Base-by-base conservation (phyloP, 2,888 invertebrate genomes). In the Pterobdella sp. region DNA sequence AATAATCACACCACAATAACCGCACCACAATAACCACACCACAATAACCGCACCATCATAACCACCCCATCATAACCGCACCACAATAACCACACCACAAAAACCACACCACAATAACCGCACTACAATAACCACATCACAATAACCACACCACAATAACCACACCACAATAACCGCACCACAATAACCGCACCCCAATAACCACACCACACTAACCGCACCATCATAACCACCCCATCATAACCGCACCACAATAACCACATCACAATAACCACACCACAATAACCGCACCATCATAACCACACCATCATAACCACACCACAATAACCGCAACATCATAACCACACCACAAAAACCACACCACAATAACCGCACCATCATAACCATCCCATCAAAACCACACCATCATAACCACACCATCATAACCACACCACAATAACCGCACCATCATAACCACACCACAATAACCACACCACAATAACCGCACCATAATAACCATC, bases 351-450 rank as follows among this genome's bases (percentile, higher is more conserved):
- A 22, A 56, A 4, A 56, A 22, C 4, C 60, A 56, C 60, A 22
- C 18, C 60, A 56, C 60, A 56, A 56, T 3, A 22, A 56, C 4
- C 60, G 3, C 60, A 4, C 60, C 7, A 4, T 26, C 60, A 4
- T 26, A 22, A 4, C 60, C 7, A 4, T 26, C 60, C 7, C n/a
- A 56, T 26, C 18, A 14, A 7, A 22, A 42, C 49, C 49, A 42
- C n/a, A 42, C 22, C 49, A 42, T 22, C 49, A 42, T 22, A 56
- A 4, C 4, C 60, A 56, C 60, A 56, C n/a, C 60, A 56, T 26
- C 60, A 4, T 26, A 56, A 4, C 60, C 60, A 56, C 60, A 56
- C 60, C 49, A n/a, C n/a, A n/a, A n/a, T n/a, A n/a, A n/a, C n/a
- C n/a, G n/a, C n/a, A n/a, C n/a, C n/a, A n/a, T n/a, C n/a, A n/a